Evolutionary conservation across 2,888 invertebrate species (phyloP).

Genomic region (Neuroscelio doddi): DNA sequence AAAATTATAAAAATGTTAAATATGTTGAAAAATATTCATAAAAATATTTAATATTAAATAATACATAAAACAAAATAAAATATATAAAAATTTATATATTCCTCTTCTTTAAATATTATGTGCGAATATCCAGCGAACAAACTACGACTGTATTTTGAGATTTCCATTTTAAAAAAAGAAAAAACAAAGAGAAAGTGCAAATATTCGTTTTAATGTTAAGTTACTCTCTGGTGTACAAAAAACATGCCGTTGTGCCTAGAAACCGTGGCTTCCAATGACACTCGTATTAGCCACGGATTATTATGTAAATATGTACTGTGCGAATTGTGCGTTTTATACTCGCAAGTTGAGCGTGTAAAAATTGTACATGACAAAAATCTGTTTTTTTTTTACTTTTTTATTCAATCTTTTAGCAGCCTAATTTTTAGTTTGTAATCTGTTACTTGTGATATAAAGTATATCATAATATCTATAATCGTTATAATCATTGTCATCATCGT

Average conservation of each 20-base stretch:
- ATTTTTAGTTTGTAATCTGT: constrained; percentile 50
- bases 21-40: no score
- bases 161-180: constrained; percentile 46
- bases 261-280: constrained; percentile 6
- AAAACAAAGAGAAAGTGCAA: constrained; percentile 59
- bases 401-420: constrained; percentile 5
- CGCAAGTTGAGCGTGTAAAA: constrained; percentile 44
- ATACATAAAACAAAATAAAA: no score
- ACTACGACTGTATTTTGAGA: constrained; percentile 5
- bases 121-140: neutral
- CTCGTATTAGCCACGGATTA: constrained; percentile 19
- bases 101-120: no score
- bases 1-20: no score
- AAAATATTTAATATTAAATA: no score
- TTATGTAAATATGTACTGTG: constrained; percentile 30
- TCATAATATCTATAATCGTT: constrained; percentile 50
- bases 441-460: constrained; percentile 60
- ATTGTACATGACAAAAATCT: constrained; percentile 43
- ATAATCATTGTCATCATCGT: constrained; percentile 41
- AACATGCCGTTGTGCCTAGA: constrained; percentile 59
- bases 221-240: constrained; percentile 50
- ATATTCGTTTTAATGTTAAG: constrained; percentile 52
- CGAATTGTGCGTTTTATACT: constrained; percentile 11
- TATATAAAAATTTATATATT: no score
- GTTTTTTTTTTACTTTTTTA: constrained; percentile 19